phyloP scores from a whole-genome alignment of 2,888 invertebrate genomes.

The Tipula helvola region DNA sequence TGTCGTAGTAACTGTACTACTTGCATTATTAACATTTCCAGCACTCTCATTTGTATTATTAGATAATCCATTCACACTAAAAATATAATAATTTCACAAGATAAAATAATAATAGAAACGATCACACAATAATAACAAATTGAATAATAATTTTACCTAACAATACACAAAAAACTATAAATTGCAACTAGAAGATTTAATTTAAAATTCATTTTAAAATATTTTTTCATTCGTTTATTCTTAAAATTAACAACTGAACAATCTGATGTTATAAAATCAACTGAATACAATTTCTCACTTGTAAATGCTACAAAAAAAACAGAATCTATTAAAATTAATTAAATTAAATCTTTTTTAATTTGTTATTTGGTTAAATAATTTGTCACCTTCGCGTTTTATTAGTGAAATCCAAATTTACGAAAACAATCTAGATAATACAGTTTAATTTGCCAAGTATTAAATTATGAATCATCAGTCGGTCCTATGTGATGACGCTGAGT shows the following conservation, averaged over 20 bases:
- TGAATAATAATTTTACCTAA: background rate
- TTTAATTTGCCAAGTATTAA: background rate
- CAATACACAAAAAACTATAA: background rate
- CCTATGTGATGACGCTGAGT: background rate
- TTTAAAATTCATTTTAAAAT: background rate
- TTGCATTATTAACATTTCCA: background rate
- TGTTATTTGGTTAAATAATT: background rate
- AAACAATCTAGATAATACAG: background rate
- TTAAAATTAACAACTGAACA: constrained; percentile 4
- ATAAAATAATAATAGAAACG: background rate
- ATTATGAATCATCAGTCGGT: background rate
- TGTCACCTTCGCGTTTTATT: background rate
- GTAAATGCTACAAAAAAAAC: background rate
- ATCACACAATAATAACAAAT: background rate
- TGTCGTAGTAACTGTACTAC: background rate
- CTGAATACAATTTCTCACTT: background rate
- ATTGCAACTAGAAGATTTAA: background rate
- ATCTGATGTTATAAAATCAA: background rate
- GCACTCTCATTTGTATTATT: background rate
- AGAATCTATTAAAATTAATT: background rate
- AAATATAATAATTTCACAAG: background rate
- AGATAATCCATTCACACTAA: background rate
- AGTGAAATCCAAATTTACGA: background rate
- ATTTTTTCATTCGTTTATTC: background rate
- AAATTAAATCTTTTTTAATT: background rate